Conservation (phyloP, 2,797 vertebrate genomes). For the Gadopsis marmoratus region DNA sequence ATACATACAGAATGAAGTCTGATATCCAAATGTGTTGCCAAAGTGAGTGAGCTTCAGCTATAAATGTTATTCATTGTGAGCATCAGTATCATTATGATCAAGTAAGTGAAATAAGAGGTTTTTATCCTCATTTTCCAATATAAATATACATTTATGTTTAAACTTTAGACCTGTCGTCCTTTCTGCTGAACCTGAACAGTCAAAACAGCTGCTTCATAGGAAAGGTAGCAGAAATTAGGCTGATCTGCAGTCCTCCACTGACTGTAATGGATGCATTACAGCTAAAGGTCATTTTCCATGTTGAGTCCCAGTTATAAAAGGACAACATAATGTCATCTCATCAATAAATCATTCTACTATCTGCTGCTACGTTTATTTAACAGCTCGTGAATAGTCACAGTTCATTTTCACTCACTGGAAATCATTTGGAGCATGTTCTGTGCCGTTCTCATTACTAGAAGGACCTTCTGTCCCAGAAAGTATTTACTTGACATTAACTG, state of each 20-base stretch:
- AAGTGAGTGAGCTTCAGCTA: conserved; percentile 1
- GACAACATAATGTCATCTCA: conserved; percentile 24
- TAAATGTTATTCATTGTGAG: not conserved
- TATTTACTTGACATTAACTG: conserved; percentile 1
- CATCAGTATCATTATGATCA: not conserved
- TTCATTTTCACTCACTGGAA: conserved; percentile 1
- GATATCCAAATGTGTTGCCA: not conserved
- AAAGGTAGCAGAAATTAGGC: not conserved
- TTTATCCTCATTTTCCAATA: not conserved
- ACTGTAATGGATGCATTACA: conserved; percentile 17
- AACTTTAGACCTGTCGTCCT: not conserved
- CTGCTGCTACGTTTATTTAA: conserved; percentile 9
- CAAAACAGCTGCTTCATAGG: not conserved
- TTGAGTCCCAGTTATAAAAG: conserved; percentile 21
- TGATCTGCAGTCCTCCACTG: conserved; percentile 2
- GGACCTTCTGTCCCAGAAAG: not conserved
- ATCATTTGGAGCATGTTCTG: not conserved
- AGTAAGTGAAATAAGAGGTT: not conserved
- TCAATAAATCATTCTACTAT: conserved; percentile 10
- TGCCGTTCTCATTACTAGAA: not conserved
- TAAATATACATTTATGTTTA: not conserved
- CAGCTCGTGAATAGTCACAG: conserved; percentile 15
- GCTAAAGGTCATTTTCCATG: conserved; percentile 38
- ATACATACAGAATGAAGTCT: not conserved
- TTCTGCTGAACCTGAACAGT: not conserved